phyloP scores from a whole-genome alignment of 2,113 vertebrate species.

The Ardeotis arabs region DNA sequence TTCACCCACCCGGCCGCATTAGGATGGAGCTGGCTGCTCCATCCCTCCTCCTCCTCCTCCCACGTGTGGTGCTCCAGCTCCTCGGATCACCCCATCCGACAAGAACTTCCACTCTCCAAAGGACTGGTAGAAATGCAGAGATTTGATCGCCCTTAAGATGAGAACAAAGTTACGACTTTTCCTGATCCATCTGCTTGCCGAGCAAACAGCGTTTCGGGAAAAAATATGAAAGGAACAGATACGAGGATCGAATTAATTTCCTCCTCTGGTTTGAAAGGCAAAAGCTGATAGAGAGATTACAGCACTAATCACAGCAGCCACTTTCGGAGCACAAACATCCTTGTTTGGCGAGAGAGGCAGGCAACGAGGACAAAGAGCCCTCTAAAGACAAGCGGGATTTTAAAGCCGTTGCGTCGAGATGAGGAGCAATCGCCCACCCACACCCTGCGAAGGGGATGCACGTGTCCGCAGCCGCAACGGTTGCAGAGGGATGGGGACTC shows the following conservation, averaged over 20 bases:
- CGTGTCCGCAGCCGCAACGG: background rate
- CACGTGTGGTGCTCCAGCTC: background rate
- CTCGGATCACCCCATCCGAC: fast-evolving
- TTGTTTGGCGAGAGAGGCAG: background rate
- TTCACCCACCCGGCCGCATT: fast-evolving
- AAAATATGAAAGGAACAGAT: fast-evolving
- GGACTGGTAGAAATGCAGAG: background rate
- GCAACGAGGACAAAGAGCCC: background rate
- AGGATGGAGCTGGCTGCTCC: background rate
- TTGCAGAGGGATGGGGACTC: background rate
- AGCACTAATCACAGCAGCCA: slow-evolving; percentile 16
- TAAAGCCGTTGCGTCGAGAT: fast-evolving
- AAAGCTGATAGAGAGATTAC: slow-evolving; percentile 4
- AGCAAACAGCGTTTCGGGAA: background rate
- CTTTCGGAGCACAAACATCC: background rate
- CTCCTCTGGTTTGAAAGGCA: background rate
- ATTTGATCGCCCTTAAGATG: fast-evolving
- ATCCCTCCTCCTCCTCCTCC: background rate
- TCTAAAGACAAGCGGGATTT: background rate
- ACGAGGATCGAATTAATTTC: background rate
- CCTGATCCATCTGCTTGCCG: fast-evolving
- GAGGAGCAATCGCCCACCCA: fast-evolving
- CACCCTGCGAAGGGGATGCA: fast-evolving
- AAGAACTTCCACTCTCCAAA: background rate
- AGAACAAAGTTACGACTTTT: background rate